These are phyloP conservation scores for Sycophila sp. DNA, from an alignment of 1,140 invertebrate species.

Conservation along the genomic window DNA sequence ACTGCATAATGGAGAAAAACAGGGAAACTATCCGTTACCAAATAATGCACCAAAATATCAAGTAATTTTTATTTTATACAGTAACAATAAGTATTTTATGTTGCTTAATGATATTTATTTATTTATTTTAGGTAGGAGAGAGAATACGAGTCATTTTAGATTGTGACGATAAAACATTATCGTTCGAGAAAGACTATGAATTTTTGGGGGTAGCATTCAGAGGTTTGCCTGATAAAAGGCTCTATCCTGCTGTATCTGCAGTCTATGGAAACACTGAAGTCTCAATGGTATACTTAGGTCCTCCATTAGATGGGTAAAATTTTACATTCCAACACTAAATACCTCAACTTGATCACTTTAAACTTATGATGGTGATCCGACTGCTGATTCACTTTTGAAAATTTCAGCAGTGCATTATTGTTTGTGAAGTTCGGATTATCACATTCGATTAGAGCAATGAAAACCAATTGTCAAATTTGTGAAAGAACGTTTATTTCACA, in stretches of 20 bases:
- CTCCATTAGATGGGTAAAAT: conserved; percentile 90
- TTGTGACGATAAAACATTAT: conserved; percentile 96
- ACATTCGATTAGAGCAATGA: background rate
- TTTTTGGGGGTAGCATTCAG: conserved; percentile 98
- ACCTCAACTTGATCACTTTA: conserved; percentile 21
- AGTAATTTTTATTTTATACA: conserved; percentile 66
- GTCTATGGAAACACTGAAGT: conserved; percentile 99
- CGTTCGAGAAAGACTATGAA: conserved; percentile 99
- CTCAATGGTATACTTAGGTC: conserved; percentile 99
- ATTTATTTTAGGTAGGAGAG: conserved; percentile 85
- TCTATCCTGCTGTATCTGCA: conserved; percentile 96
- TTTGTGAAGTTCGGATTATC: background rate
- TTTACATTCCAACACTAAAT: conserved; percentile 34
- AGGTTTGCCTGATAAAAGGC: conserved; percentile 92
- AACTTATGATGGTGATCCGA: background rate
- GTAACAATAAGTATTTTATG: conserved; percentile 4
- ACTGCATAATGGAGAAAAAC: conserved; percentile 94
- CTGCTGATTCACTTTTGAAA: background rate
- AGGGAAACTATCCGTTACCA: conserved; percentile 93
- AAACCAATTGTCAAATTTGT: background rate
- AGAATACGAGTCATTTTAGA: conserved; percentile 96
- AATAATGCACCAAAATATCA: conserved; percentile 99
- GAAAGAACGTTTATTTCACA: conserved; percentile 19
- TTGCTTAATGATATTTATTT: conserved; percentile 14
- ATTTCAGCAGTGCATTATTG: background rate